phyloP scores from a whole-genome alignment of 2,888 invertebrate genomes.

The Chirona hameri region DNA sequence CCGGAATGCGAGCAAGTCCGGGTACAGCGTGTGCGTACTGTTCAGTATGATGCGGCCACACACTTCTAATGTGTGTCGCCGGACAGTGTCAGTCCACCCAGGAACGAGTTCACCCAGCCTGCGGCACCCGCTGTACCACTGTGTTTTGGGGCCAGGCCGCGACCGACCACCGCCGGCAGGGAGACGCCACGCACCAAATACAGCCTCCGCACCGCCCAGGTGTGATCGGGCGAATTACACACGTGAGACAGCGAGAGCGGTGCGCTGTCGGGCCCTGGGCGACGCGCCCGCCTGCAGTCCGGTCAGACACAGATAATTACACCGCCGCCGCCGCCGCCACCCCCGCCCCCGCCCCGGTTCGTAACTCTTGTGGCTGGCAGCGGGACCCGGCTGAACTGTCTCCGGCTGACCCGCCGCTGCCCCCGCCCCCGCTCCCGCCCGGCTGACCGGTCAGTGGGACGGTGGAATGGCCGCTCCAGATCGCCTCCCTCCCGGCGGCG shows the following conservation, averaged over 20 bases:
- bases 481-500: neutral
- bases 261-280: neutral
- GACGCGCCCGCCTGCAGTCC: neutral
- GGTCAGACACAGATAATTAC: neutral
- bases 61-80: too few relatives aligned
- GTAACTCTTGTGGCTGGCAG: neutral
- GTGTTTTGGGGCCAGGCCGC: neutral
- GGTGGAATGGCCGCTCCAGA: neutral
- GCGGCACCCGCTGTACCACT: neutral
- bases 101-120: too few relatives aligned
- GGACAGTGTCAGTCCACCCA: too few relatives aligned
- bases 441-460: neutral
- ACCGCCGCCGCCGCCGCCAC: neutral
- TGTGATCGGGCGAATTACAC: neutral
- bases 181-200: neutral
- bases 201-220: neutral
- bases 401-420: neutral
- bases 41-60: too few relatives aligned
- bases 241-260: neutral
- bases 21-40: too few relatives aligned
- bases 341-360: too few relatives aligned
- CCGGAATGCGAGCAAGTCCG: neutral
- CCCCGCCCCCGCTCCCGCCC: neutral
- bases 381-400: neutral
- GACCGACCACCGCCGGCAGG: neutral